These are phyloP conservation scores for Spisula solida DNA, from an alignment of 2,888 invertebrate genomes.

Conservation along the genomic window DNA sequence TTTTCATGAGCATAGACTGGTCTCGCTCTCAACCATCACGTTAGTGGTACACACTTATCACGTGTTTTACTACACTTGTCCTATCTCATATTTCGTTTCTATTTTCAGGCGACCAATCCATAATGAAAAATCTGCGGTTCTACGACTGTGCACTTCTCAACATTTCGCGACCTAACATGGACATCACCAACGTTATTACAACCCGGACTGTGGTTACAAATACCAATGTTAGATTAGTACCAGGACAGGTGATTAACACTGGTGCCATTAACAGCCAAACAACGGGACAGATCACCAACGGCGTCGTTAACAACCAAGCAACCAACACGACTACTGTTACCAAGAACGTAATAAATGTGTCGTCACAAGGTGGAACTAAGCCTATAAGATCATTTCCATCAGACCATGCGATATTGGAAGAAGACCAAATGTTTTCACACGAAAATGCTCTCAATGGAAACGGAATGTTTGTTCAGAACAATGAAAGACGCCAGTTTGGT, in stretches of 20 bases:
- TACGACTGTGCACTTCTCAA: constrained; percentile 37
- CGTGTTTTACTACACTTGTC: neutral
- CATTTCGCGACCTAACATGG: constrained; percentile 13
- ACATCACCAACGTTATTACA: neutral
- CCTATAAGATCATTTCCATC: neutral
- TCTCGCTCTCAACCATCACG: neutral
- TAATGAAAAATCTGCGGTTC: constrained; percentile 22
- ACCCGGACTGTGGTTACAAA: neutral
- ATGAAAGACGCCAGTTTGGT: neutral
- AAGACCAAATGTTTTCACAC: neutral
- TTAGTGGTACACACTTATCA: too few relatives aligned
- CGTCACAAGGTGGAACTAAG: neutral
- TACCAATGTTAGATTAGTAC: neutral
- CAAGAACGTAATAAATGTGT: neutral
- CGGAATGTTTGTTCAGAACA: neutral
- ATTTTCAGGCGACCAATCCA: constrained; percentile 19
- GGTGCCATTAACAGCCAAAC: neutral
- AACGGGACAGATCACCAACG: neutral
- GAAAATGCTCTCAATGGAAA: neutral
- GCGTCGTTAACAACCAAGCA: neutral
- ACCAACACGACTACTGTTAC: neutral
- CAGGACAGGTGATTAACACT: neutral
- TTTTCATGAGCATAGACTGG: neutral
- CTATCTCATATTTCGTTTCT: neutral
- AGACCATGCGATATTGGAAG: neutral